Conservation (phyloP, 1,140 invertebrate species). For the Vanessa tameamea region DNA sequence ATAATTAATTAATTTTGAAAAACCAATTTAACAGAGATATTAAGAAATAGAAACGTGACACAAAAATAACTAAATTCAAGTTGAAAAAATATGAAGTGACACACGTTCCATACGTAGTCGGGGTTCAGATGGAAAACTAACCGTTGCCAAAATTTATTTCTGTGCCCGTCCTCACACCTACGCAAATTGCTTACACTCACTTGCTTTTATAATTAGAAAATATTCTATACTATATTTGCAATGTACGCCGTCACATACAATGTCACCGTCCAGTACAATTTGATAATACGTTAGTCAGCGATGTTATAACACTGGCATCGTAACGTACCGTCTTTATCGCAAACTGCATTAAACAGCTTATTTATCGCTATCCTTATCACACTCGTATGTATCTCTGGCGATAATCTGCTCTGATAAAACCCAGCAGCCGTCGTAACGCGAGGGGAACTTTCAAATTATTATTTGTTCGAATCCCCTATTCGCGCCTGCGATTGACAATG, state of each 20-base stretch:
- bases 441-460: slow-evolving; percentile 56
- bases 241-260: slow-evolving; percentile 14
- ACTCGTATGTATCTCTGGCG: slow-evolving; percentile 45
- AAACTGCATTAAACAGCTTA: slow-evolving; percentile 39
- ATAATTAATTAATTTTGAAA: background rate
- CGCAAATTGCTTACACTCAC: slow-evolving; percentile 78
- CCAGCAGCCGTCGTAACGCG: slow-evolving; percentile 46
- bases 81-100: slow-evolving; percentile 21
- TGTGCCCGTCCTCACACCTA: slow-evolving; percentile 60
- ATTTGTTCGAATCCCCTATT: slow-evolving; percentile 49
- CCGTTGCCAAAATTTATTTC: slow-evolving; percentile 74
- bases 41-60: background rate
- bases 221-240: slow-evolving; percentile 60
- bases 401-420: slow-evolving; percentile 63
- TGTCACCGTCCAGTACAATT: slow-evolving; percentile 4
- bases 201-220: slow-evolving; percentile 78
- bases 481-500: slow-evolving; percentile 23
- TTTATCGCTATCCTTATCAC: slow-evolving; percentile 54
- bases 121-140: slow-evolving; percentile 35
- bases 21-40: background rate
- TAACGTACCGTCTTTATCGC: slow-evolving; percentile 22
- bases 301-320: slow-evolving; percentile 1
- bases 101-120: slow-evolving; percentile 21
- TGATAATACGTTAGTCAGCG: background rate
- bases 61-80: slow-evolving; percentile 14